phyloP scores from a whole-genome alignment of 92 coral and sea anemone species.

The Epizoanthus fatuus region DNA sequence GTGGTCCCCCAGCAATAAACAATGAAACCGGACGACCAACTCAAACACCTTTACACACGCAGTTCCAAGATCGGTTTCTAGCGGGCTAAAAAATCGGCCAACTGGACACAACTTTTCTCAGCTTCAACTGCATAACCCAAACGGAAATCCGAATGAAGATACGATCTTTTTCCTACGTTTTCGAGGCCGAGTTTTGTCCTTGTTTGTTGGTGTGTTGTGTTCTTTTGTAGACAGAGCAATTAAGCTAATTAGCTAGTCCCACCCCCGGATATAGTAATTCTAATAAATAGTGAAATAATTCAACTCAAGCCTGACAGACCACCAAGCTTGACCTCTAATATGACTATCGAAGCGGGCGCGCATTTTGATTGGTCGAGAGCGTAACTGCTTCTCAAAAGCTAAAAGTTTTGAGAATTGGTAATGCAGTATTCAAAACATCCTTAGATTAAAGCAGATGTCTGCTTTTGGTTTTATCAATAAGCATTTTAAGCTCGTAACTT shows the following conservation, averaged over 20 bases:
- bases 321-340: conserved; percentile 77
- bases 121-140: not conserved
- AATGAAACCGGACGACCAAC: conserved; percentile 26
- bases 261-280: conserved; percentile 69
- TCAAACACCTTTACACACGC: conserved; percentile 45
- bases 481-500: not conserved
- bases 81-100: not conserved
- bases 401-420: conserved; percentile 62
- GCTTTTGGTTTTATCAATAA: not conserved
- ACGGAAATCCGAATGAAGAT: not conserved
- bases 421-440: conserved; percentile 54
- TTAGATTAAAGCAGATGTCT: conserved; percentile 62
- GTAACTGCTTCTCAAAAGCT: conserved; percentile 48
- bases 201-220: conserved; percentile 81
- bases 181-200: conserved; percentile 36
- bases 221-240: conserved; percentile 90
- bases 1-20: conserved; percentile 59
- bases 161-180: not conserved
- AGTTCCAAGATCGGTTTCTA: conserved; percentile 1
- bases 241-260: conserved; percentile 85
- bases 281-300: conserved; percentile 31
- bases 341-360: conserved; percentile 28
- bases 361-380: conserved; percentile 55
- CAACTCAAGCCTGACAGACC: conserved; percentile 55
- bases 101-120: not conserved